phyloP scores from a whole-genome alignment of 1,140 invertebrate genomes.

The Colletes latitarsis region DNA sequence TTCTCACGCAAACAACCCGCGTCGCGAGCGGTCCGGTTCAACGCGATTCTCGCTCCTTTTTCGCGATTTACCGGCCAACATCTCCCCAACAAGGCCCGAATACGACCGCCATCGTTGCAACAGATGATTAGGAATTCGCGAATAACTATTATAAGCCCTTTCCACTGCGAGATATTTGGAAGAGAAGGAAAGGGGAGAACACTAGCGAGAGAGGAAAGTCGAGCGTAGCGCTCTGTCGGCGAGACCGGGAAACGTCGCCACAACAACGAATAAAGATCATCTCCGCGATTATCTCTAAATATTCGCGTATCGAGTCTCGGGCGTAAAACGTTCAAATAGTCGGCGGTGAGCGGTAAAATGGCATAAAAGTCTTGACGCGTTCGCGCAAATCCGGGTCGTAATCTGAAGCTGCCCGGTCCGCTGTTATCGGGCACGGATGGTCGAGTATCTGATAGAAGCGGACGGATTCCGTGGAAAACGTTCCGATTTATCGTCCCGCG shows the following conservation, averaged over 20 bases:
- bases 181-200: too few relatives aligned
- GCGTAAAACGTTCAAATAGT: too few relatives aligned
- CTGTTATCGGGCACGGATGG: neutral
- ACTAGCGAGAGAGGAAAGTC: too few relatives aligned
- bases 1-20: conserved; percentile 38
- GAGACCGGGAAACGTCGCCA: too few relatives aligned
- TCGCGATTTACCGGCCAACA: neutral
- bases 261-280: too few relatives aligned
- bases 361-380: neutral
- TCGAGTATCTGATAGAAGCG: conserved; percentile 5
- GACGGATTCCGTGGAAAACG: neutral
- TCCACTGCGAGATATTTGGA: too few relatives aligned
- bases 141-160: too few relatives aligned
- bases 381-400: neutral
- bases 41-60: conserved; percentile 32
- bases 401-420: neutral
- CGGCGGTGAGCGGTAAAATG: neutral
- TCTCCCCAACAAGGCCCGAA: neutral
- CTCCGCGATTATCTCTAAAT: too few relatives aligned
- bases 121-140: too few relatives aligned
- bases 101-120: neutral
- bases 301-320: too few relatives aligned
- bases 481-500: conserved; percentile 31
- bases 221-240: too few relatives aligned
- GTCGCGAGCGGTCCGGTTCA: conserved; percentile 11